A percentile compares a stretch with the other conserved stretches of the same genome.
These are phyloP conservation scores for Periophthalmodon schlosseri DNA, from an alignment of 2,113 vertebrate genomes.

Conservation along the genomic window DNA sequence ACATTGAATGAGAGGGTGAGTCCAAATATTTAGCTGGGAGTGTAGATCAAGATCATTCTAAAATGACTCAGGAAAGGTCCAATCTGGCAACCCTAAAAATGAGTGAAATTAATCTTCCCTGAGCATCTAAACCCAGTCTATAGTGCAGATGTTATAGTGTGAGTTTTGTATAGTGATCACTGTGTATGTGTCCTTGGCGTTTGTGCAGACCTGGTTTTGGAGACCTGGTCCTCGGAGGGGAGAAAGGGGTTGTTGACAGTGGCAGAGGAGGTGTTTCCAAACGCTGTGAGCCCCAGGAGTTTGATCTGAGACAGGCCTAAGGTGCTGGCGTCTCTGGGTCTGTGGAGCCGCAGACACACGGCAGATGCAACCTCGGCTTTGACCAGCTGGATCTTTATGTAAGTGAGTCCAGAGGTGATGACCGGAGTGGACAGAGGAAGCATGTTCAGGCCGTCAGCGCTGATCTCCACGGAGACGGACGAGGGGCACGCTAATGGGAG, in stretches of 20 bases:
- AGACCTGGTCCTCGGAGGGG: conserved; percentile 98
- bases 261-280: conserved; percentile 96
- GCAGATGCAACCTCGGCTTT: conserved; percentile 97
- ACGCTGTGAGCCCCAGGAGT: conserved; percentile 93
- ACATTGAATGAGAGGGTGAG: too few species aligned
- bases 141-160: too few species aligned
- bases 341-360: conserved; percentile 93
- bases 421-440: conserved; percentile 94
- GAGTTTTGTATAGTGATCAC: too few species aligned
- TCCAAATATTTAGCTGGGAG: too few species aligned
- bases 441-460: conserved; percentile 97
- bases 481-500: conserved; percentile 88
- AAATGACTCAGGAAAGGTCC: too few species aligned
- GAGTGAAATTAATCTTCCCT: too few species aligned
- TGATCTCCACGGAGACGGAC: conserved; percentile 98
- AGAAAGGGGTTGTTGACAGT: conserved; percentile 98
- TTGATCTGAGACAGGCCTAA: conserved; percentile 97
- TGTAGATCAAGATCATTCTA: too few species aligned
- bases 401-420: conserved; percentile 95
- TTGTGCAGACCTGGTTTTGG: conserved; percentile 89
- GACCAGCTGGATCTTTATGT: conserved; percentile 98
- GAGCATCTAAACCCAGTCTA: too few species aligned
- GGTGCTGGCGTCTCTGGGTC: conserved; percentile 94
- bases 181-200: neutral
- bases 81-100: too few species aligned